A percentile compares a stretch with the other conserved stretches of the same genome.
Evolutionary conservation across 2,113 vertebrate species (phyloP).

Genomic region (Aviceda subcristata): DNA sequence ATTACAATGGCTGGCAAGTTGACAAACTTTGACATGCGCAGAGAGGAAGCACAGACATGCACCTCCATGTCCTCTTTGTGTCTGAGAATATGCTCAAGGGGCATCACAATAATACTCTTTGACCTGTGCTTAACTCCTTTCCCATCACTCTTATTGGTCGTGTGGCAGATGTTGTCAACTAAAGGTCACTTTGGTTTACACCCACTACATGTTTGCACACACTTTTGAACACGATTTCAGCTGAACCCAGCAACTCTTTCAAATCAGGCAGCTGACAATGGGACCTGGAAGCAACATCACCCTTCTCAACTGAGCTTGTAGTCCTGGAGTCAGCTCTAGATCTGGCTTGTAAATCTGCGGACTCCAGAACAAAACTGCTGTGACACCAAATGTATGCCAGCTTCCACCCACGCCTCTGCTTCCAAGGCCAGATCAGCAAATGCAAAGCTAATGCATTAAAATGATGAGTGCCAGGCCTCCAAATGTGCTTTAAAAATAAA

Average conservation of each 20-base stretch:
- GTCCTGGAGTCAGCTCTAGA: background rate
- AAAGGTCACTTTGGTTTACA: background rate
- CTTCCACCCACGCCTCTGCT: background rate
- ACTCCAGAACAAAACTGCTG: background rate
- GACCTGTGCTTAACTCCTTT: background rate
- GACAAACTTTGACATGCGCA: background rate
- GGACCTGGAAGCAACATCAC: background rate
- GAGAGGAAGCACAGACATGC: background rate
- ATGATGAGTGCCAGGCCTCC: accelerated
- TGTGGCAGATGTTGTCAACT: background rate
- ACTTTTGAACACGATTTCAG: background rate
- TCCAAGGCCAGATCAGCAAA: background rate
- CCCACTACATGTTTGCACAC: too few species aligned
- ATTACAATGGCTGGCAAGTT: background rate
- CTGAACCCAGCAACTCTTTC: background rate
- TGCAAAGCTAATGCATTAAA: background rate
- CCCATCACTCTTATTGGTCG: background rate
- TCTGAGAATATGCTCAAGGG: background rate
- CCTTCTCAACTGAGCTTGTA: background rate
- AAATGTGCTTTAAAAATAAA: constrained; percentile 6
- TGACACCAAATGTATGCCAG: background rate
- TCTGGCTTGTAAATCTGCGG: background rate
- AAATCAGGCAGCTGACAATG: background rate
- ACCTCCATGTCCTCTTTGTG: background rate
- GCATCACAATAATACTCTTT: too few species aligned